Conservation (phyloP, 2,888 invertebrate species). For the Prionchulus punctatus region DNA sequence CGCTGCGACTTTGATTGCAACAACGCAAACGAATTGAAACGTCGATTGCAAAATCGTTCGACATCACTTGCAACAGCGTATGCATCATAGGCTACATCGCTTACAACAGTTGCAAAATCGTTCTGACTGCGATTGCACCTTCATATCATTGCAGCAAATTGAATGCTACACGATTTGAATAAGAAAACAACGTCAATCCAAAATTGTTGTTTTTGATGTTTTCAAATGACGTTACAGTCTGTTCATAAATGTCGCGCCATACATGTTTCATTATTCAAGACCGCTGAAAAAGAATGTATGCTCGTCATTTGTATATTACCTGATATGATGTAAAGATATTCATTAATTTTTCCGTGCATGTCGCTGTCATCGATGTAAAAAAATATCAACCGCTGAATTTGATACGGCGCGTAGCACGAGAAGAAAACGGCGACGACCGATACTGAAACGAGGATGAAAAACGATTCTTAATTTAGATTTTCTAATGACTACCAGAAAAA, state of each 20-base stretch:
- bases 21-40: no score
- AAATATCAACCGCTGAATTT: constrained; percentile 19
- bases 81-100: no score
- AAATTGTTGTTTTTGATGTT: neutral
- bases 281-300: neutral
- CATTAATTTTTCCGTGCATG: constrained; percentile 15
- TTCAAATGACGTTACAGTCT: neutral
- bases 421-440: constrained; percentile 20
- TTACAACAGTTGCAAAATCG: no score
- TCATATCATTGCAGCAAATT: no score
- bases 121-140: no score
- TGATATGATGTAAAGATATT: constrained; percentile 20
- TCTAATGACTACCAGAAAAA: no score
- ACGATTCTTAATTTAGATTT: no score
- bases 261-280: neutral
- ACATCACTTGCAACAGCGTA: no score
- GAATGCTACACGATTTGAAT: no score
- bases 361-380: constrained; percentile 17
- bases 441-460: constrained; percentile 14
- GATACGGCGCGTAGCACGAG: constrained; percentile 21
- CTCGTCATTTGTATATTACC: constrained; percentile 13
- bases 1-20: neutral
- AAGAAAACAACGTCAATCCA: no score
- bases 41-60: no score
- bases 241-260: neutral